phyloP scores from a whole-genome alignment of 2,113 vertebrate species.

The Synodontis membranacea region DNA sequence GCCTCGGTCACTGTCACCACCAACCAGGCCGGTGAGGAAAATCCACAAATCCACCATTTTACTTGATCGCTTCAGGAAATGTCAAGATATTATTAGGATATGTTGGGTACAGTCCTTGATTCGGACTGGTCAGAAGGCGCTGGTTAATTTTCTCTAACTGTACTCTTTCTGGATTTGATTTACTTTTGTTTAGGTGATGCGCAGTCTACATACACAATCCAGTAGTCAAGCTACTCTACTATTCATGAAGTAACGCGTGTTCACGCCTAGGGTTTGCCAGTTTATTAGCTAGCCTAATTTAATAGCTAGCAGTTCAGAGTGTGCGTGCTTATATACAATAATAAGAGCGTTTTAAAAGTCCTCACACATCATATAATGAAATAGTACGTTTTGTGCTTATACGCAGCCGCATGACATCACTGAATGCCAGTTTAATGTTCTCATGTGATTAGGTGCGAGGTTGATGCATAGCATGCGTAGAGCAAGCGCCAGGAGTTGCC shows the following conservation, averaged over 20 bases:
- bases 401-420: neutral
- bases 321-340: constrained; percentile 10
- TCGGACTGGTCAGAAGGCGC: neutral
- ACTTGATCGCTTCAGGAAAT: neutral
- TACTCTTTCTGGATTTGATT: neutral
- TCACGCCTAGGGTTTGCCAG: neutral
- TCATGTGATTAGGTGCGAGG: constrained; percentile 33
- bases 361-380: neutral
- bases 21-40: constrained; percentile 94
- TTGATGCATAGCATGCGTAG: constrained; percentile 10
- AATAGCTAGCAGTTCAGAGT: neutral
- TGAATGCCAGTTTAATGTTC: neutral
- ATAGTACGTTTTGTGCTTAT: neutral
- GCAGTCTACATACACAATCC: neutral
- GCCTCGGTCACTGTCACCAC: constrained; percentile 95
- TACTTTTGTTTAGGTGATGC: neutral
- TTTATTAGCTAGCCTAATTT: neutral
- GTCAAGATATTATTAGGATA: neutral
- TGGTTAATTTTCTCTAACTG: neutral
- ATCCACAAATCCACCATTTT: neutral
- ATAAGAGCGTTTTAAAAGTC: neutral
- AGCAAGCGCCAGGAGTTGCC: neutral
- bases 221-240: neutral
- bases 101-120: neutral
- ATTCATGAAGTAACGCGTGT: neutral